These are phyloP conservation scores for Brachyistius frenatus DNA, from an alignment of 2,113 vertebrate species.

Conservation along the genomic window DNA sequence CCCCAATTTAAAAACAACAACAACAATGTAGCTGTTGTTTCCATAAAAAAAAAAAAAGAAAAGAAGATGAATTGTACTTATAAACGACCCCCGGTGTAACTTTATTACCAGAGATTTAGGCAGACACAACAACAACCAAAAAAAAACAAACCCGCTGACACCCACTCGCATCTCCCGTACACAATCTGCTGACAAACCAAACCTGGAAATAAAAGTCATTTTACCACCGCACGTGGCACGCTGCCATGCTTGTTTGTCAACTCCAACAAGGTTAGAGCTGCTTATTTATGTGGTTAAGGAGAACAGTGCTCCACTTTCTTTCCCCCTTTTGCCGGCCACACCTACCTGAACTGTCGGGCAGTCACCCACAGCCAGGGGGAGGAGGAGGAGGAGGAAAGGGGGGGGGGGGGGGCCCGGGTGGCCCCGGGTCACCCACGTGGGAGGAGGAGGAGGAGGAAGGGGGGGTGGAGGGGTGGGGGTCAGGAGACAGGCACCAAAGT, in stretches of 20 bases:
- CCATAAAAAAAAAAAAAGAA: not conserved
- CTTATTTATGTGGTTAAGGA: not conserved
- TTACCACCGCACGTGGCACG: conserved; percentile 61
- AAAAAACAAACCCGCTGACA: conserved; percentile 33
- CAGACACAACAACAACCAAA: conserved; percentile 64
- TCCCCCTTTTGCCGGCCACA: conserved; percentile 73
- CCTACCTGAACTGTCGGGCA: conserved; percentile 82
- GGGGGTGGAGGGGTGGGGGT: conserved; percentile 43
- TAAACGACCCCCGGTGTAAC: conserved; percentile 9
- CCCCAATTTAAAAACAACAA: too few relatives aligned
- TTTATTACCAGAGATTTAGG: conserved; percentile 38
- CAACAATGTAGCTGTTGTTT: conserved; percentile 39
- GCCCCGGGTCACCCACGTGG: conserved; percentile 84
- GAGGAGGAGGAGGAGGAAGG: conserved; percentile 38
- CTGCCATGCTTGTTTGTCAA: conserved; percentile 57
- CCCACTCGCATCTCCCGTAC: conserved; percentile 36
- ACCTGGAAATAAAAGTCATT: conserved; percentile 56
- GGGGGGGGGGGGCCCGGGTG: conserved; percentile 80
- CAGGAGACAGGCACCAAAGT: conserved; percentile 79
- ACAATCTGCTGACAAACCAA: conserved; percentile 60
- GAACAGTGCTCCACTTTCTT: conserved; percentile 32
- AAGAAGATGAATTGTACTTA: conserved; percentile 16
- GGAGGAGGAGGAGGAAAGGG: conserved; percentile 64
- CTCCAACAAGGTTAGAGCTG: conserved; percentile 46
- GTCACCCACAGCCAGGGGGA: conserved; percentile 73